phyloP scores from a whole-genome alignment of 2,888 invertebrate species.

The Alloscopus bannaensis region DNA sequence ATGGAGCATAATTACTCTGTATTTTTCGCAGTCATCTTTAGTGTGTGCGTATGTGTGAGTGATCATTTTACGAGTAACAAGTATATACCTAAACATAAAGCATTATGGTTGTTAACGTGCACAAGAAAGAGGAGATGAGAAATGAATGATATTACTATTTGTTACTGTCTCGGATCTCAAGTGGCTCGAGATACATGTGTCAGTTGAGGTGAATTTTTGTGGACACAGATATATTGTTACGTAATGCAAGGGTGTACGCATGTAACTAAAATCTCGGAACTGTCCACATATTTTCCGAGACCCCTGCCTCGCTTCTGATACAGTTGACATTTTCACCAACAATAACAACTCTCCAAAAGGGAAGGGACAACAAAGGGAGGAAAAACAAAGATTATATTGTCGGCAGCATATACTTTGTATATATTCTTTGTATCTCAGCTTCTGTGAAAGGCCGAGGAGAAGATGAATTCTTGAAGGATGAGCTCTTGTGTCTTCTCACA shows the following conservation, averaged over 20 bases:
- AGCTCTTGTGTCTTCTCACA: background rate
- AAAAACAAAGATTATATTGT: slow-evolving; percentile 59
- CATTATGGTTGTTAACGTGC: too few relatives aligned
- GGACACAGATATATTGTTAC: slow-evolving; percentile 49
- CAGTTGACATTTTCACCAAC: slow-evolving; percentile 58
- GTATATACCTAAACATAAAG: too few relatives aligned
- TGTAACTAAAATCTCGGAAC: background rate
- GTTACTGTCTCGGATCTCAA: too few relatives aligned
- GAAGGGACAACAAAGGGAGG: slow-evolving; percentile 27
- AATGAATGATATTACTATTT: too few relatives aligned
- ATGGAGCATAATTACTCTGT: too few relatives aligned
- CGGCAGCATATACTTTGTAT: slow-evolving; percentile 45
- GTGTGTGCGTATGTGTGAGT: too few relatives aligned
- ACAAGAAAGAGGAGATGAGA: too few relatives aligned
- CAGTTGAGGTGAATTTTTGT: slow-evolving; percentile 27
- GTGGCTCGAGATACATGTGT: too few relatives aligned
- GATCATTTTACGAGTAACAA: too few relatives aligned
- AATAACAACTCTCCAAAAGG: slow-evolving; percentile 25
- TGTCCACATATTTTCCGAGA: slow-evolving; percentile 48
- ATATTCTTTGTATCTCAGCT: slow-evolving; percentile 43
- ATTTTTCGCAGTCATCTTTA: too few relatives aligned
- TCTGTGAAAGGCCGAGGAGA: slow-evolving; percentile 46
- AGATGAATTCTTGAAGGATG: slow-evolving; percentile 4
- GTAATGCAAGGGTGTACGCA: background rate
- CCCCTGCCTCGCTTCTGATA: slow-evolving; percentile 58